Evolutionary conservation across 1,140 invertebrate species (phyloP).

Genomic region (Pentalonia nigronervosa): DNA sequence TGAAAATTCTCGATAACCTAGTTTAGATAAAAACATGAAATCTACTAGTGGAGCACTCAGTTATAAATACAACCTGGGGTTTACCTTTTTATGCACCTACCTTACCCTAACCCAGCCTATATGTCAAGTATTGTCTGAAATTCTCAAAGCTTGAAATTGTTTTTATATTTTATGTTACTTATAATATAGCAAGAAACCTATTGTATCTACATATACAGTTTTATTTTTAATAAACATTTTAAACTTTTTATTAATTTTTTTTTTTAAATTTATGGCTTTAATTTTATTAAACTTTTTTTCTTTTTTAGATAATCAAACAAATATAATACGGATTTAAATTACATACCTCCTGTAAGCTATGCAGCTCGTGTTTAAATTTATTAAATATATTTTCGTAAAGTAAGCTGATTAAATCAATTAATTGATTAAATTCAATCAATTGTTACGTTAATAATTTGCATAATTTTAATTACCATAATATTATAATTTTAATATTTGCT

Average conservation of each 20-base stretch:
- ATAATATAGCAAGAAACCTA: too few relatives aligned
- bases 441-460: neutral
- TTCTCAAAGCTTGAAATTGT: neutral
- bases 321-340: too few relatives aligned
- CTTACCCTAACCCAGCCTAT: too few relatives aligned
- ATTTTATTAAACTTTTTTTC: too few relatives aligned
- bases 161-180: neutral
- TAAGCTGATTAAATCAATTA: neutral
- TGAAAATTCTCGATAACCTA: neutral
- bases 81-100: neutral
- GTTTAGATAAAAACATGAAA: neutral
- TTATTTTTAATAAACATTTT: neutral
- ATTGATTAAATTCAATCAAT: neutral
- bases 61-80: neutral
- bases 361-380: too few relatives aligned
- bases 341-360: too few relatives aligned
- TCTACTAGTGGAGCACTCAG: neutral
- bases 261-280: neutral
- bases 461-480: neutral
- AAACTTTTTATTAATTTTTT: neutral
- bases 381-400: neutral
- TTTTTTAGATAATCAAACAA: too few relatives aligned
- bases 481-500: neutral
- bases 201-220: neutral
- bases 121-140: too few relatives aligned